Conservation (phyloP, 2,888 invertebrate genomes). For the Cordilura impudica region DNA sequence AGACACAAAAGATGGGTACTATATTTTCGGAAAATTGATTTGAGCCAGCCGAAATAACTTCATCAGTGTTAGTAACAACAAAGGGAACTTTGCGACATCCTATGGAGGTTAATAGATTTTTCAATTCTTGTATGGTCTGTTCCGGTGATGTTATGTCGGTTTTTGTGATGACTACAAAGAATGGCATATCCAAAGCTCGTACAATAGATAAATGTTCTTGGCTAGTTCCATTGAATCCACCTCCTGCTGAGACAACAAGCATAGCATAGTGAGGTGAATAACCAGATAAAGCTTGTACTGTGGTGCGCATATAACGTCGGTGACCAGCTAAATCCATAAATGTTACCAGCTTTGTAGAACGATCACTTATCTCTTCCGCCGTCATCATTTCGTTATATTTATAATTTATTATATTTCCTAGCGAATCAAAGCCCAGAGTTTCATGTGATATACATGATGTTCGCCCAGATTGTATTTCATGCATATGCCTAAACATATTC, state of each 20-base stretch:
- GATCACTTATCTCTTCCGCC: slow-evolving; percentile 95
- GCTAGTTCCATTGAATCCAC: slow-evolving; percentile 89
- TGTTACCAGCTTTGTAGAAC: slow-evolving; percentile 94
- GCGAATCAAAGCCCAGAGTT: slow-evolving; percentile 95
- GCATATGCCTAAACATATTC: slow-evolving; percentile 96
- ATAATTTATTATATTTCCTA: slow-evolving; percentile 91
- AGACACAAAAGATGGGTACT: slow-evolving; percentile 91
- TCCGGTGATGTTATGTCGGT: slow-evolving; percentile 87
- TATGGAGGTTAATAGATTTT: slow-evolving; percentile 82
- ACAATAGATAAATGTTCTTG: slow-evolving; percentile 94
- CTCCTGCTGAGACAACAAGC: slow-evolving; percentile 89
- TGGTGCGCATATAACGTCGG: slow-evolving; percentile 95
- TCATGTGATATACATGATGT: slow-evolving; percentile 98
- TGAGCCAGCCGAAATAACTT: slow-evolving; percentile 85
- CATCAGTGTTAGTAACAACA: slow-evolving; percentile 83
- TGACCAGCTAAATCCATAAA: slow-evolving; percentile 98
- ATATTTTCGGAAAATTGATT: slow-evolving; percentile 82
- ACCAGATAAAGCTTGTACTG: slow-evolving; percentile 94
- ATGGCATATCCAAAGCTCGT: slow-evolving; percentile 89
- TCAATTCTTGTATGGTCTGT: slow-evolving; percentile 80
- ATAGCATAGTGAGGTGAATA: slow-evolving; percentile 95
- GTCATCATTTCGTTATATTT: slow-evolving; percentile 93
- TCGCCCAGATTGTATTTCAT: slow-evolving; percentile 95
- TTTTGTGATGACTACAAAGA: slow-evolving; percentile 96
- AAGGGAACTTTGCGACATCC: slow-evolving; percentile 84